Evolutionary conservation across 2,113 vertebrate genomes (phyloP).

Genomic region (Halcyon malimbica): DNA sequence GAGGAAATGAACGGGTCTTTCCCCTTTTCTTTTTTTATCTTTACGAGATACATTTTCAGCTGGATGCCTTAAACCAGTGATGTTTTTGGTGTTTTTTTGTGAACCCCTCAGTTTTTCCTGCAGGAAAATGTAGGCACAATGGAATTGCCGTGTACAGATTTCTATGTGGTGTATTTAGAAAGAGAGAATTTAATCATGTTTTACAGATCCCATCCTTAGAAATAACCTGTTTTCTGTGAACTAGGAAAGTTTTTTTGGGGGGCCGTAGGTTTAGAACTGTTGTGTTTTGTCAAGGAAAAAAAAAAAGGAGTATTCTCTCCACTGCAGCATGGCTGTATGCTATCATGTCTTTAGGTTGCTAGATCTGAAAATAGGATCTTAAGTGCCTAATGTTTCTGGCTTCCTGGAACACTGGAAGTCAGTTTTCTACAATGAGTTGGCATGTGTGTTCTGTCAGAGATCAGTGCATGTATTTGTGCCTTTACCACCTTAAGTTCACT

Average conservation of each 20-base stretch:
- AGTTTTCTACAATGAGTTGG: neutral
- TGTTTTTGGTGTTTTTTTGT: neutral
- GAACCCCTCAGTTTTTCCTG: neutral
- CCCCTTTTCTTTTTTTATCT: too few relatives aligned
- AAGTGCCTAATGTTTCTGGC: neutral
- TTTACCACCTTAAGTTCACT: neutral
- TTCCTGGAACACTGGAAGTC: neutral
- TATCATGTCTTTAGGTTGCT: neutral
- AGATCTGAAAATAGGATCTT: neutral
- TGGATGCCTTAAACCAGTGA: neutral
- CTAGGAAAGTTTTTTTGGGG: neutral
- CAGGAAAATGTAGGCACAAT: neutral
- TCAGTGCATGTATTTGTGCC: neutral
- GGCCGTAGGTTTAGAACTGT: neutral
- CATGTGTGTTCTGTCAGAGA: neutral
- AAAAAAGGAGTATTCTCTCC: neutral
- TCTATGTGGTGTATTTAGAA: neutral
- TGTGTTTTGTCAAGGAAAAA: neutral
- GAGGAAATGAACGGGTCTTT: neutral
- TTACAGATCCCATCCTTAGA: neutral
- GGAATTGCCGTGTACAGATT: neutral
- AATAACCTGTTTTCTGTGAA: neutral
- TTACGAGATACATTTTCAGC: neutral
- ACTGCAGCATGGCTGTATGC: neutral
- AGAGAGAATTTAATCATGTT: neutral